These are phyloP conservation scores for Thalassarche chlororhynchos DNA, from an alignment of 2,113 vertebrate species.

Conservation along the genomic window DNA sequence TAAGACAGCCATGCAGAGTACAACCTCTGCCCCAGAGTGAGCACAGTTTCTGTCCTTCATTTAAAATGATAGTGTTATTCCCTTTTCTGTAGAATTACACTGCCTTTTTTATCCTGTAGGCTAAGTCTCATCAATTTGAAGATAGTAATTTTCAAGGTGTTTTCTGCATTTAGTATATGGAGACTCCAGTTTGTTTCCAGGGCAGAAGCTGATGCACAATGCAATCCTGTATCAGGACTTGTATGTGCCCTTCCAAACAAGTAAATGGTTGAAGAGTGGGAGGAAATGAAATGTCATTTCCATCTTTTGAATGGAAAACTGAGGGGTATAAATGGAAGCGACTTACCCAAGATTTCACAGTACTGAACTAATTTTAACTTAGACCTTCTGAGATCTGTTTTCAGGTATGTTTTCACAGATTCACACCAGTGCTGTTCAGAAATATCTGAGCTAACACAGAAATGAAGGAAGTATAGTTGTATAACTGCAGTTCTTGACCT, in stretches of 20 bases:
- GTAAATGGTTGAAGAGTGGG: not conserved
- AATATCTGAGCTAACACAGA: not conserved
- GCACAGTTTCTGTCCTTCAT: not conserved
- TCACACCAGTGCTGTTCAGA: not conserved
- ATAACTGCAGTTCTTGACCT: not conserved
- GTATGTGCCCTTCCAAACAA: not conserved
- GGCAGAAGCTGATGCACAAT: not conserved
- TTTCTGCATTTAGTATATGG: not conserved
- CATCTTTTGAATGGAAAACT: not conserved
- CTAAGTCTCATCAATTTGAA: not conserved
- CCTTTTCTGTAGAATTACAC: not conserved
- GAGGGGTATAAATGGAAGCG: not conserved
- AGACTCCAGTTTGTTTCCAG: not conserved
- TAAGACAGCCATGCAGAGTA: not conserved
- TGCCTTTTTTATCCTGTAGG: not conserved
- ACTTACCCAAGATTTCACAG: not conserved
- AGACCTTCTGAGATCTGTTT: not conserved
- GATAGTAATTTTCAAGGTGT: not conserved
- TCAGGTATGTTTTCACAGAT: not conserved
- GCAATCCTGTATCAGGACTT: not conserved
- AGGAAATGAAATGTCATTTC: not conserved
- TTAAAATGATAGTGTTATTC: not conserved
- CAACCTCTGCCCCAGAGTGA: not conserved
- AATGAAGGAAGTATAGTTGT: not conserved
- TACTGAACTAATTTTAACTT: not conserved